Base-by-base conservation (phyloP, 2,888 invertebrate genomes). In the Enchytraeus crypticus region DNA sequence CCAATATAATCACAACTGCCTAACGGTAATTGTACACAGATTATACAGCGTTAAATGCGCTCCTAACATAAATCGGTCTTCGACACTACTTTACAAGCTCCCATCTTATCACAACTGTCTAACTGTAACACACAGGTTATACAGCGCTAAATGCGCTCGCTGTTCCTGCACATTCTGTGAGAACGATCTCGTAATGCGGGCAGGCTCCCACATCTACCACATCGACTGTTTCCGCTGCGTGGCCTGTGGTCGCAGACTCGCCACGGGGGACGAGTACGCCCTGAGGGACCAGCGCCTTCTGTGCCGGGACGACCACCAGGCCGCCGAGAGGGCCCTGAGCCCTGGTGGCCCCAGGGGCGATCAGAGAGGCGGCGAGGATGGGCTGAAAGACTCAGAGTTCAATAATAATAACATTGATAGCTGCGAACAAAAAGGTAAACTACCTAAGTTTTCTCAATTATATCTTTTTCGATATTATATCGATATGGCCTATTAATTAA, bases 181-280 rank as follows among this genome's bases (percentile, higher is more conserved):
- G 18, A 57, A 53, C 21, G 61, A 61, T 43, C 23, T 61, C 23
- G 61, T 61, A 11, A 58, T 61, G 53, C 49, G 56, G 3, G 34
- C 56, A 11, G 89, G 91, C 79, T 90, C 88, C 84, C 92, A 92
- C 83, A 92, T 96, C 79, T 98, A 93, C 83, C 98, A 98, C 84
- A 88, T 93, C 82, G 90, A 95, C 82, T 98, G 98, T 82, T 98
- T 99, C 83, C 85, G 91, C 73, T 98, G 96, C 82, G 88, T 89
- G 33, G n/a, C 29, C 1, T 54, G 55, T 38, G 34, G 34, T 4
- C 33, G 55, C 11, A 90, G 90, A 79, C 84, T 98, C 68, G 87
- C 90, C 79, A 92, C 96, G 66, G 98, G 98, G 71, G 97, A 98
- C 80, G 95, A 97, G 81, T 98, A 96, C 81, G 93, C 96, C 80